These are phyloP conservation scores for Astyanax mexicanus DNA, from an alignment of 2,797 vertebrate species.

Conservation along the genomic window DNA sequence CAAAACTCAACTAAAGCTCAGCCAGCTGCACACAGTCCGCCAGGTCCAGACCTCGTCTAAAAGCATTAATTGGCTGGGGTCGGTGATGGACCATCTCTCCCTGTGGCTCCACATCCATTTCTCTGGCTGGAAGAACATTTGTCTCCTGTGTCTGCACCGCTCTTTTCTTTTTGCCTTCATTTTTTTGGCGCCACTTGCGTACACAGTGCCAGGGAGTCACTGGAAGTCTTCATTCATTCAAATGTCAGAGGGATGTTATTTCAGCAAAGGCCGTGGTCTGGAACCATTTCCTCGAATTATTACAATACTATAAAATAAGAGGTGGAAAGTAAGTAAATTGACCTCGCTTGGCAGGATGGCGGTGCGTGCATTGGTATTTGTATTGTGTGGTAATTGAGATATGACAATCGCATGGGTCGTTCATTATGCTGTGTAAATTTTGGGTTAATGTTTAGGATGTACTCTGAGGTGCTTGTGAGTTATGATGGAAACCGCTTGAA, in stretches of 20 bases:
- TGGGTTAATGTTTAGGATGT: background rate
- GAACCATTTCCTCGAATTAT: slow-evolving; percentile 31
- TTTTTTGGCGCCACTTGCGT: slow-evolving; percentile 39
- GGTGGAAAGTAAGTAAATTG: background rate
- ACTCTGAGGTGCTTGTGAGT: background rate
- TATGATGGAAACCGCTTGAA: background rate
- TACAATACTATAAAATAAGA: slow-evolving; percentile 26
- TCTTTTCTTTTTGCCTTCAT: slow-evolving; percentile 37
- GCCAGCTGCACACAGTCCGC: slow-evolving; percentile 54
- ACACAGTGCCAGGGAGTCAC: slow-evolving; percentile 27
- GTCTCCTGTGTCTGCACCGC: slow-evolving; percentile 39
- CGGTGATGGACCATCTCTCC: slow-evolving; percentile 49
- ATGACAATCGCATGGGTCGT: background rate
- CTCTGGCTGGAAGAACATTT: slow-evolving; percentile 55
- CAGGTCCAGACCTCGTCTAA: slow-evolving; percentile 56
- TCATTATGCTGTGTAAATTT: background rate
- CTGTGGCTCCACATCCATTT: slow-evolving; percentile 43
- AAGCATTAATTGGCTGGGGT: slow-evolving; percentile 63
- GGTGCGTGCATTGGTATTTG: background rate
- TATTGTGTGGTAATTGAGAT: background rate
- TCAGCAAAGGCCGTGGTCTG: slow-evolving; percentile 29
- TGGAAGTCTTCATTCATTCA: slow-evolving; percentile 42
- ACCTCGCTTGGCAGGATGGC: background rate
- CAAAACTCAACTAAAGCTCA: slow-evolving; percentile 59
- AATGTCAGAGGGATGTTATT: slow-evolving; percentile 45